Conservation (phyloP, 1,140 invertebrate species). For the Cataglyphis hispanica region DNA sequence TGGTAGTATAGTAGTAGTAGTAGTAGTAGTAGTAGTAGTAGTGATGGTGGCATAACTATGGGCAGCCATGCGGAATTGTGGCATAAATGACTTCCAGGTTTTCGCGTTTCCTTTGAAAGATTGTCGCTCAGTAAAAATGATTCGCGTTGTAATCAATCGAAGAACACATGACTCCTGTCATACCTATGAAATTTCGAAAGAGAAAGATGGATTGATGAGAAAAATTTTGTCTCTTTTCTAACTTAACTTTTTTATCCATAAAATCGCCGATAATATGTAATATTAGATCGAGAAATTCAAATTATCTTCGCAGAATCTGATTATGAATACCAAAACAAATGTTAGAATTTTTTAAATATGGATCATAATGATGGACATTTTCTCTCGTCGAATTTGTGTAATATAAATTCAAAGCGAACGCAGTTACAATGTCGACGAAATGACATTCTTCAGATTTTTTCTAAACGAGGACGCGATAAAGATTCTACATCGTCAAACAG, state of each 20-base stretch:
- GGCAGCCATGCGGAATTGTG: constrained; percentile 80
- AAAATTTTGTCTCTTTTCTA: background rate
- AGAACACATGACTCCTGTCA: background rate
- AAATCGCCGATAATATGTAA: background rate
- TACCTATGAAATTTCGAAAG: background rate
- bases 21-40: constrained; percentile 76
- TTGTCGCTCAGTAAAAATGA: constrained; percentile 37
- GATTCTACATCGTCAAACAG: constrained; percentile 81
- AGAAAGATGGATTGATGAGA: background rate
- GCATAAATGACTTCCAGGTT: constrained; percentile 75
- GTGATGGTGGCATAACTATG: constrained; percentile 76
- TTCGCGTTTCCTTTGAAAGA: constrained; percentile 64
- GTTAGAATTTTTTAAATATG: constrained; percentile 7
- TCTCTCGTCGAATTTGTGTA: background rate
- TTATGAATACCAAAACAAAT: constrained; percentile 37
- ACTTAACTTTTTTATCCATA: too few relatives aligned
- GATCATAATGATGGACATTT: background rate
- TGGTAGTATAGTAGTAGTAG: constrained; percentile 63
- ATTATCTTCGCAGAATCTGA: background rate
- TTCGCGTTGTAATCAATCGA: background rate
- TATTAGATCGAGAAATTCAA: too few relatives aligned
- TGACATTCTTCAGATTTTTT: constrained; percentile 67
- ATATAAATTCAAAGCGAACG: constrained; percentile 2
- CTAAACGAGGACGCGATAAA: constrained; percentile 72
- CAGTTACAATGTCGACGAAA: background rate